phyloP scores from a whole-genome alignment of 1,140 invertebrate genomes.

The Augochlora pura region DNA sequence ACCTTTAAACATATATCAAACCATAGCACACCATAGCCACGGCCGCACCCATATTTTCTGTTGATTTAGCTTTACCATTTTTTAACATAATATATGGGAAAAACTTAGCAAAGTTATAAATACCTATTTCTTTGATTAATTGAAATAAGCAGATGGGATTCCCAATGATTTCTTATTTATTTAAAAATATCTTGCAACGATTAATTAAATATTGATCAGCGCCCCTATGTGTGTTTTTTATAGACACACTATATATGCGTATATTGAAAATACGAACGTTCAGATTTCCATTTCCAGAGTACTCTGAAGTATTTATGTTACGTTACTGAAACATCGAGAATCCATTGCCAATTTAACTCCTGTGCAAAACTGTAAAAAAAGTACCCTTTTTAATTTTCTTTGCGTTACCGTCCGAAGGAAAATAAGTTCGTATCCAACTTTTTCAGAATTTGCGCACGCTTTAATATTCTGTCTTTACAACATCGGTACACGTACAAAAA shows the following conservation, averaged over 20 bases:
- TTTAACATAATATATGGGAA: neutral
- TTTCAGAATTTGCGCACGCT: constrained; percentile 12
- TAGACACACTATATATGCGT: neutral
- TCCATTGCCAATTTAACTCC: constrained; percentile 51
- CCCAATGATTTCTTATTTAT: neutral
- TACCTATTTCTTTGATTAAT: neutral
- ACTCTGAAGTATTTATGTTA: constrained; percentile 36
- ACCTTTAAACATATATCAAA: constrained; percentile 18
- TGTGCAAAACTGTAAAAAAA: constrained; percentile 22
- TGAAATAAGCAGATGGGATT: too few species aligned
- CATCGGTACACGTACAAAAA: constrained; percentile 12
- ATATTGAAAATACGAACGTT: neutral
- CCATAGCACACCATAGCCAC: constrained; percentile 33
- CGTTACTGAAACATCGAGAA: constrained; percentile 38
- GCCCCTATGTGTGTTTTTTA: neutral
- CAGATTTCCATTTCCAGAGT: constrained; percentile 16
- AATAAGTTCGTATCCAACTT: constrained; percentile 10
- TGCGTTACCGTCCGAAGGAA: constrained; percentile 21
- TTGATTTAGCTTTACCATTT: constrained; percentile 16
- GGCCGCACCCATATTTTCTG: constrained; percentile 52
- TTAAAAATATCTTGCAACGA: neutral
- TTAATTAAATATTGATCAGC: neutral
- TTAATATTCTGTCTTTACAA: constrained; percentile 27
- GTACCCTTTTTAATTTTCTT: constrained; percentile 29
- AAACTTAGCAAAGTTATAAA: neutral